Base-by-base conservation (phyloP, 2,888 invertebrate species). In the Aphelenchoides bicaudatus region DNA sequence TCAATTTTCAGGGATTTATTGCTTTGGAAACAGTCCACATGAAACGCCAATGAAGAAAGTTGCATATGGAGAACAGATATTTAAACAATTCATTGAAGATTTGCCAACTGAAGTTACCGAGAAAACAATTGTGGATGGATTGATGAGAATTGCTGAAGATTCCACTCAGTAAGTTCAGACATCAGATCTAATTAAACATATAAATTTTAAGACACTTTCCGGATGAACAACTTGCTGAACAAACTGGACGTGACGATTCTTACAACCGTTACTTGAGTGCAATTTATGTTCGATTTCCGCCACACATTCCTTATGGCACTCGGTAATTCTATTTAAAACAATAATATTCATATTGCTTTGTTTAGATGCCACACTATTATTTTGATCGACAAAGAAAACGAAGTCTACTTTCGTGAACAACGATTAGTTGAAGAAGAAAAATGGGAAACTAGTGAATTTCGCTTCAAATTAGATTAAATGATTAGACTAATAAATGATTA, bases 1-100 rank as follows among this genome's bases (percentile, higher is more conserved):
- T 34, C 13, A 34, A 27, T 31, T 29, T 49, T 23, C 50, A 38
- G 63, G 61, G 38, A n/a, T 16, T 4, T 58, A 62, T 51, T 63
- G 52, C 43, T 48, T 67, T 16, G 67, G 70, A 5, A 72, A 72
- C 50, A 69, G 70, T 48, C 72, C 72, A 0, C 62, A 64, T 2
- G 34, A 59, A 19, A 47, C 55, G 28, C 70, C 68, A n/a, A 65
- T 65, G 48, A 57, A 67, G 57, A 72, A 72, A 58, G 61, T 62
- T 6, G 46, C 57, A 3, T 56, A 58, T n/a, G 72, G 72, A 23
- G 43, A 62, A 47, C 19, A 58, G 6, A 28, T 66, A 6, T 62
- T 62, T 30, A 13, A 61, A 2, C 61, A 16, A 19, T n/a, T 62
- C 10, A 34, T 51, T 13, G 30, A 29, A 3, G n/a, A 23, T 21